A percentile compares a stretch with the other conserved stretches of the same genome.
Conservation (phyloP, 1,140 invertebrate species). For the Chlorops oryzae region DNA sequence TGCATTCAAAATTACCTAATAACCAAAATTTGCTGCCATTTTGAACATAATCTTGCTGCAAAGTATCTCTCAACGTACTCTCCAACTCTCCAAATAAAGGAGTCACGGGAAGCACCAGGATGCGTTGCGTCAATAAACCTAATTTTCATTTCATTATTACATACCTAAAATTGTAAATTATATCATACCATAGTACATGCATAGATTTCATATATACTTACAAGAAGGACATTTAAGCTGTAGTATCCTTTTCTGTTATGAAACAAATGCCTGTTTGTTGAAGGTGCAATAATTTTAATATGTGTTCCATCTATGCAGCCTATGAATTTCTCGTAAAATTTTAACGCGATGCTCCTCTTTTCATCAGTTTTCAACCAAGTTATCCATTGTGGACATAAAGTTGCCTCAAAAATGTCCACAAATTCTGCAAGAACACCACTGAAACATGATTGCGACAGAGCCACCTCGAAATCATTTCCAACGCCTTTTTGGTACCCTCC, state of each 20-base stretch:
- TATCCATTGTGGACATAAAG: background rate
- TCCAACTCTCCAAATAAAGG: conserved; percentile 11
- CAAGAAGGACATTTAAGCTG: conserved; percentile 11
- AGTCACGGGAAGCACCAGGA: conserved; percentile 4
- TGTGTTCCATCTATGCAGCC: conserved; percentile 4
- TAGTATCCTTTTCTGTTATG: conserved; percentile 11
- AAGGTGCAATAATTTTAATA: background rate
- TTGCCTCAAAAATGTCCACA: background rate
- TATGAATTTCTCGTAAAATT: conserved; percentile 5
- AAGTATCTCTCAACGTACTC: too few species aligned
- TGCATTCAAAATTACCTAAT: too few species aligned
- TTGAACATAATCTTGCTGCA: too few species aligned
- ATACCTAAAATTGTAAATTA: background rate
- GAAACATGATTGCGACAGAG: background rate
- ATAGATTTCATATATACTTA: background rate
- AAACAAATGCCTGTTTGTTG: conserved; percentile 1
- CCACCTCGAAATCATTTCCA: background rate
- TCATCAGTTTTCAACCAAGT: background rate
- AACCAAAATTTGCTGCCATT: too few species aligned
- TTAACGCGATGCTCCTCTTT: background rate
- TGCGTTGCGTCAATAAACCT: conserved; percentile 3
- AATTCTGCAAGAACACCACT: background rate
- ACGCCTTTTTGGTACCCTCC: conserved; percentile 1
- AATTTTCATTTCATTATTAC: conserved; percentile 8
- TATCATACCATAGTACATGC: background rate